Evolutionary conservation across 2,797 vertebrate species (phyloP), one percentile per base, ranked within the genome.

Genomic region (Helostoma temminkii): DNA sequence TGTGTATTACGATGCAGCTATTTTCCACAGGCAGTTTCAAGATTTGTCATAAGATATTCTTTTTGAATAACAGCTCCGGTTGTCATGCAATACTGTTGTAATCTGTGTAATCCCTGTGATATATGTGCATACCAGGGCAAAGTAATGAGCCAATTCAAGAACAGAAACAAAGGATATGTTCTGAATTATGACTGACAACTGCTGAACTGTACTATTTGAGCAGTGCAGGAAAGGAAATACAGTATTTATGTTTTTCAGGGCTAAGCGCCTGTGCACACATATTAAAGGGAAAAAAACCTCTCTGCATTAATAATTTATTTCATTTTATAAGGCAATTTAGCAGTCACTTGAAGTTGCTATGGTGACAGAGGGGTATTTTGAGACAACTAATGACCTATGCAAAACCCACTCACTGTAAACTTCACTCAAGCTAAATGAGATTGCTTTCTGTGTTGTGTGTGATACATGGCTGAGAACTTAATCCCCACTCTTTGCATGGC

Each of bases 301-400:
- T 66, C 68, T 42, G 76, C 84, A 86, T 94, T 91, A 91, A 92
- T 92, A 84, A 92, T 92, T 88, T 80, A 92, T 88, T 82, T 84
- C 71, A 83, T 89, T 88, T 91, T 88, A 91, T 83, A 86, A 88
- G 84, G 78, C 86, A 90, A 85, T 92, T 90, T 90, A 89, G 81
- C 76, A 89, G 86, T 90, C 87, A 86, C 88, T 89, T 88, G 80
- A 89, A 81, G 92, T 94, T 93, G 90, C 92, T 87, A 93, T 93
- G 92, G 92, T 79, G 88, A 92, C 88, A 78, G 71, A 74, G 76
- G 83, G 83, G 75, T 92, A 92, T 92, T 93, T 93, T 88, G 88
- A 93, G 91, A 86, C 87, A 84, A 89, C 84, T 91, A 92, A 93
- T 92, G 91, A 91, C 89, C 89, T 90, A 91, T 90, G 89, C 85